A percentile compares a stretch with the other conserved stretches of the same genome.
Evolutionary conservation across 2,888 invertebrate species (phyloP).

Genomic region (Synanthedon andrenaeformis): DNA sequence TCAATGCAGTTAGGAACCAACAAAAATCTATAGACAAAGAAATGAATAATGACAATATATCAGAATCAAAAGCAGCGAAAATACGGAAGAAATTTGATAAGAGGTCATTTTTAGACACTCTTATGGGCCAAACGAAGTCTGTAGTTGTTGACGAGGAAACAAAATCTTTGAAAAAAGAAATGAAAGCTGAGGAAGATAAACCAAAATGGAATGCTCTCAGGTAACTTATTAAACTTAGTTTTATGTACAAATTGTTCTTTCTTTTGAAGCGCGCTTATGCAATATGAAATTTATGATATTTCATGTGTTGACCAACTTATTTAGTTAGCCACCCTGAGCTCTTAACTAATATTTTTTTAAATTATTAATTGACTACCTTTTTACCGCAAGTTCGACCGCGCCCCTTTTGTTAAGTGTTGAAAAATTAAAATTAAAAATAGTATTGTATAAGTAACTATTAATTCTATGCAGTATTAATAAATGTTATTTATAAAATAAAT

Average conservation of each 20-base stretch:
- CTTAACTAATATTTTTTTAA: no score
- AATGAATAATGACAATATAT: slow-evolving; percentile 76
- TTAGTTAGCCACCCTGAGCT: no score
- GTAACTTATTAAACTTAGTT: slow-evolving; percentile 15
- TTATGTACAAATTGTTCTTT: no score
- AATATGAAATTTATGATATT: neutral
- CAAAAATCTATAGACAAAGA: slow-evolving; percentile 82
- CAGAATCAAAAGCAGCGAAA: slow-evolving; percentile 83
- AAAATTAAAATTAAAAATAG: no score
- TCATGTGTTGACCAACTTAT: no score
- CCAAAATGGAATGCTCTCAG: slow-evolving; percentile 75
- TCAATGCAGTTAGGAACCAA: slow-evolving; percentile 90
- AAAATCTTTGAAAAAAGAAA: slow-evolving; percentile 44
- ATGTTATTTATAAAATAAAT: no score
- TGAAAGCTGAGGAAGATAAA: slow-evolving; percentile 41
- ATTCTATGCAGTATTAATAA: no score
- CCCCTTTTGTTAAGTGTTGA: no score
- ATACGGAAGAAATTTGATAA: slow-evolving; percentile 81
- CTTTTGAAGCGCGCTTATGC: no score
- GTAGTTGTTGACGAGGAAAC: slow-evolving; percentile 58
- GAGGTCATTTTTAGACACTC: slow-evolving; percentile 79
- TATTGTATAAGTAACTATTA: no score
- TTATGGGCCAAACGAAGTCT: slow-evolving; percentile 79
- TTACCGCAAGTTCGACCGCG: no score
- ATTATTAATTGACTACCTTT: no score